These are phyloP conservation scores for Imbricaverruca yamaguchii DNA, from an alignment of 2,888 invertebrate genomes.

Conservation along the genomic window DNA sequence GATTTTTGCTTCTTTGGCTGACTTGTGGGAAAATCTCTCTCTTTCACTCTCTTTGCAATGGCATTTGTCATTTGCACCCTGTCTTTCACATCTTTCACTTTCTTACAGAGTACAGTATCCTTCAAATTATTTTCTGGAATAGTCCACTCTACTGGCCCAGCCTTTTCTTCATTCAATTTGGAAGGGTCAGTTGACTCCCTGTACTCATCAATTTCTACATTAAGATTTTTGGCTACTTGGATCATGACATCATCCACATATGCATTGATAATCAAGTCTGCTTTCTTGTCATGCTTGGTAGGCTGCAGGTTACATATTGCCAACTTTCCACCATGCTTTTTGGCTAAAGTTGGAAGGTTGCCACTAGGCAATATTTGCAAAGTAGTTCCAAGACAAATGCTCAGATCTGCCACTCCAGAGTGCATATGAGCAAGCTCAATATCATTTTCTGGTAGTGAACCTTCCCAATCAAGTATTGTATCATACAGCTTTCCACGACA, in stretches of 20 bases:
- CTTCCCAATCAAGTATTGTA: slow-evolving; percentile 96
- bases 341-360: slow-evolving; percentile 75
- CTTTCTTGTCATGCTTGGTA: slow-evolving; percentile 95
- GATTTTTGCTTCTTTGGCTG: no score
- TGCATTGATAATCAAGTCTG: slow-evolving; percentile 76
- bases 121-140: slow-evolving; percentile 30
- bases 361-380: slow-evolving; percentile 96
- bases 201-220: slow-evolving; percentile 66
- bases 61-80: slow-evolving; percentile 23
- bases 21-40: no score
- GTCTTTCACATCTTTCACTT: slow-evolving; percentile 27
- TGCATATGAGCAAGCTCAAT: slow-evolving; percentile 74
- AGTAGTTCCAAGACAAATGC: slow-evolving; percentile 93
- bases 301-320: slow-evolving; percentile 93
- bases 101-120: slow-evolving; percentile 27
- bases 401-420: slow-evolving; percentile 85
- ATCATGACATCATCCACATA: slow-evolving; percentile 78
- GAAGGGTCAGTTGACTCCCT: slow-evolving; percentile 34
- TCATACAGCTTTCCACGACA: slow-evolving; percentile 82
- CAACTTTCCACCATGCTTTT: slow-evolving; percentile 76
- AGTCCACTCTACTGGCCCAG: slow-evolving; percentile 32
- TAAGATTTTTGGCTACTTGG: slow-evolving; percentile 64
- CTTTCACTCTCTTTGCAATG: background rate
- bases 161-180: background rate
- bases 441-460: slow-evolving; percentile 79